Evolutionary conservation across 1,140 invertebrate genomes (phyloP).

Genomic region (Drosophila pseudoananassae): DNA sequence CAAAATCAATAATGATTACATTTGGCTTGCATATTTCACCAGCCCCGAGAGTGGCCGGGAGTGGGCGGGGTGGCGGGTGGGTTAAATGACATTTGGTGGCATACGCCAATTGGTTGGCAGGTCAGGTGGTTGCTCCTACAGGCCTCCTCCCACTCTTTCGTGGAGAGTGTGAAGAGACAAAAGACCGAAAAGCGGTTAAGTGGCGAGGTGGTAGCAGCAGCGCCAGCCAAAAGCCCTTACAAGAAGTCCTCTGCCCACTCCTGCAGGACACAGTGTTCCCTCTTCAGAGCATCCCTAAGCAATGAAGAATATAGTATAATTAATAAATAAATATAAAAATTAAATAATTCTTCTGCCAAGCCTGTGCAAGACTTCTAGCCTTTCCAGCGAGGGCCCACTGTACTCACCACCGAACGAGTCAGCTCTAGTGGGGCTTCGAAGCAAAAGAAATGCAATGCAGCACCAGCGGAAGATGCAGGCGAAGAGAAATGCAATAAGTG

Average conservation of each 20-base stretch:
- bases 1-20: slow-evolving; percentile 83
- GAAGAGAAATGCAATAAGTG: slow-evolving; percentile 76
- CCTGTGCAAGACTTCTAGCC: not conserved
- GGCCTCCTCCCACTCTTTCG: not conserved
- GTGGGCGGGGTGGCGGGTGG: slow-evolving; percentile 31
- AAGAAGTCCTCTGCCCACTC: slow-evolving; percentile 53
- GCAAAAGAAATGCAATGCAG: slow-evolving; percentile 7
- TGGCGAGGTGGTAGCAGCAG: slow-evolving; percentile 54
- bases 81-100: slow-evolving; percentile 73
- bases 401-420: slow-evolving; percentile 51
- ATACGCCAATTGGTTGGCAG: slow-evolving; percentile 62
- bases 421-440: slow-evolving; percentile 7
- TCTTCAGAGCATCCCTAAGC: not conserved
- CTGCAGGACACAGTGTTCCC: slow-evolving; percentile 3
- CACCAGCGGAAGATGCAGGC: slow-evolving; percentile 42
- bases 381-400: slow-evolving; percentile 8
- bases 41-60: slow-evolving; percentile 26
- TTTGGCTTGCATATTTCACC: slow-evolving; percentile 80
- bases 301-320: too few relatives aligned
- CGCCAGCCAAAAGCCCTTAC: slow-evolving; percentile 56
- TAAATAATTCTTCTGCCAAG: not conserved
- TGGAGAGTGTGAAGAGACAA: slow-evolving; percentile 72
- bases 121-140: slow-evolving; percentile 61
- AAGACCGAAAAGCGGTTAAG: slow-evolving; percentile 78
- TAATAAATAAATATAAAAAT: too few relatives aligned